Evolutionary conservation across 2,797 vertebrate genomes (phyloP), one percentile per base, ranked within the genome.

Genomic region (Sebastes wilsoni): DNA sequence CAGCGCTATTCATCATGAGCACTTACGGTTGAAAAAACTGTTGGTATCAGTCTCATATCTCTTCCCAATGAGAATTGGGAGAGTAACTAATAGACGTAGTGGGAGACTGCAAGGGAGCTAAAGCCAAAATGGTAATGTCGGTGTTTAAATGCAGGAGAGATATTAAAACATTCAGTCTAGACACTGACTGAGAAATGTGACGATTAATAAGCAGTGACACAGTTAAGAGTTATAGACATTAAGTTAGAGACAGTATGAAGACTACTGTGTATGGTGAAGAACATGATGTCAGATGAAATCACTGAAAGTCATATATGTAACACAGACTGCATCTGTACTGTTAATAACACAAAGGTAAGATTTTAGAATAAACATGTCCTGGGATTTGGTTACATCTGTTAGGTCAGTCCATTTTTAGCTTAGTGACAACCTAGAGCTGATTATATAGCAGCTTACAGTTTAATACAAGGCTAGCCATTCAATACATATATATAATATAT

Each of bases 1-100:
- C 54, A 71, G 28, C 32, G 38, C 46, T 25, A 30, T 82, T 76
- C 36, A 71, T 81, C 49, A 80, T 70, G 4, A 77, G 62, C 72
- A 76, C 23, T 62, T 32, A 77, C 8, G 59, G 28, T 70, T 25
- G 32, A 52, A 67, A 66, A 23, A 30, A 67, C 38, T 34, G 25
- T 27, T 8, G 2, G 6, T 46, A 65, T 72, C 18, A 72, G 42
- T 68, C 36, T 62, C 8, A 20, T 67, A 25, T 59, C 23, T 67
- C 23, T 49, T 55, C 36, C 4, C 13, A 34, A 3, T 22, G 62
- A 69, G 60, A 49, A 62, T 28, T 38, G 27, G 20, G 2, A 28
- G 62, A 60, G 20, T 5, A 30, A 20, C 28, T 42, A 52, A 36
- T 18, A 54, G 28, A 64, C 25, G 66, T n/a, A 55, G 30, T 34